Base-by-base conservation (phyloP, 2,797 vertebrate genomes). In the Poecilia picta region DNA sequence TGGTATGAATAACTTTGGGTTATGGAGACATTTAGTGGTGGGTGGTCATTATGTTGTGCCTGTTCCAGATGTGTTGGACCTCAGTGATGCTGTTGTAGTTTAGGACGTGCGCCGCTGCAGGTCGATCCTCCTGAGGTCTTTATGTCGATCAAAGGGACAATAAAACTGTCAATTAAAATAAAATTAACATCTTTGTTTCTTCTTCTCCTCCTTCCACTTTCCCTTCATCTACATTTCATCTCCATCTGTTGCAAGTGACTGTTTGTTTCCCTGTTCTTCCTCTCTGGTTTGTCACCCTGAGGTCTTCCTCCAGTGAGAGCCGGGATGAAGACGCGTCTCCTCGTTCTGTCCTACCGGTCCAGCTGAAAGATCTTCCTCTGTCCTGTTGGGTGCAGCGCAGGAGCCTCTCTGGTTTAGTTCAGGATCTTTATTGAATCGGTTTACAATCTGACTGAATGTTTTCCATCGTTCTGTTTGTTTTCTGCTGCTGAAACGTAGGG, bases 191-290 rank as follows among this genome's bases (percentile, higher is more conserved):
- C 12, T 62, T 62, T 1, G 13, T 31, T 36, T 77, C 41, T 39
- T 43, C 64, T 79, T 15, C 73, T 45, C 31, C 47, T 51, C 70
- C 2, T 53, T 57, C 68, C 20, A 39, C 78, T 66, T 72, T 39
- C 31, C 74, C 72, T 53, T 82, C 41, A 59, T 82, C 80, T 62
- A 73, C 46, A 13, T 73, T 28, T 16, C 53, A 28, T 78, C 41
- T 80, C 79, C 45, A 70, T 84, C 74, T 85, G 51, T 66, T 78
- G 70, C 23, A 80, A 15, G 28, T n/a, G 64, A 13, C 70, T 25
- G n/a, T n/a, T n/a, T n/a, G 33, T 31, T 45, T 5, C 8, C 43
- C 25, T 55, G 12, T 62, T 64, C 23, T 33, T 36, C 68, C 46
- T 74, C 15, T 31, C 25, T 33, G 68, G 39, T 81, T 51, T 76